Percentiles rank a stretch among this genome's conserved stretches.
Evolutionary conservation across 1,140 invertebrate genomes (phyloP).

Genomic region (Rhopalosiphum maidis): DNA sequence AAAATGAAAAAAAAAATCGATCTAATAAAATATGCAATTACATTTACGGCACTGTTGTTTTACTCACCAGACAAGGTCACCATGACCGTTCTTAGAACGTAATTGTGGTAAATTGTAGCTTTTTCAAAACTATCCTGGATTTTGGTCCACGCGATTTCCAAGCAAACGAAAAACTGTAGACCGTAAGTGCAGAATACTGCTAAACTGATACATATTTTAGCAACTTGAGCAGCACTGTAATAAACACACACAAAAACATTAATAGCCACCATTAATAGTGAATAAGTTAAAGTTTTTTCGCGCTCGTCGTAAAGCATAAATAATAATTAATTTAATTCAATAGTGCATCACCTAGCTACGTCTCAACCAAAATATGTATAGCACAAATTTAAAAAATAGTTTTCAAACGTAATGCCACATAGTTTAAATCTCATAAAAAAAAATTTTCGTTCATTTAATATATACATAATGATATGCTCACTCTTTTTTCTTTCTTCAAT

Average conservation of each 20-base stretch:
- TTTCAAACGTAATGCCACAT: too few species aligned
- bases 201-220: conserved; percentile 84
- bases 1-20: too few species aligned
- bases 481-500: too few species aligned
- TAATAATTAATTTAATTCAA: too few species aligned
- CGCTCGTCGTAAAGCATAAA: neutral
- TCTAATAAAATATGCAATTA: too few species aligned
- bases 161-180: conserved; percentile 94
- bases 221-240: conserved; percentile 79
- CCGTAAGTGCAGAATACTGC: conserved; percentile 93
- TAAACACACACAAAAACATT: conserved; percentile 58
- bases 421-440: too few species aligned
- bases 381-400: too few species aligned
- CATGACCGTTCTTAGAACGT: conserved; percentile 73
- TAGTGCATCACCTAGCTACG: too few species aligned
- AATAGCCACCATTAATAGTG: neutral
- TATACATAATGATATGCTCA: too few species aligned
- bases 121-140: conserved; percentile 76
- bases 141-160: conserved; percentile 79
- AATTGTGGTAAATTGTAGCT: conserved; percentile 75
- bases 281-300: neutral
- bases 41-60: too few species aligned
- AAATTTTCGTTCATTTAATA: too few species aligned
- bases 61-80: conserved; percentile 62
- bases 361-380: too few species aligned